A percentile compares a stretch with the other conserved stretches of the same genome.
These are phyloP conservation scores for Chrysemys picta DNA, from an alignment of 2,113 vertebrate species.

Conservation along the genomic window DNA sequence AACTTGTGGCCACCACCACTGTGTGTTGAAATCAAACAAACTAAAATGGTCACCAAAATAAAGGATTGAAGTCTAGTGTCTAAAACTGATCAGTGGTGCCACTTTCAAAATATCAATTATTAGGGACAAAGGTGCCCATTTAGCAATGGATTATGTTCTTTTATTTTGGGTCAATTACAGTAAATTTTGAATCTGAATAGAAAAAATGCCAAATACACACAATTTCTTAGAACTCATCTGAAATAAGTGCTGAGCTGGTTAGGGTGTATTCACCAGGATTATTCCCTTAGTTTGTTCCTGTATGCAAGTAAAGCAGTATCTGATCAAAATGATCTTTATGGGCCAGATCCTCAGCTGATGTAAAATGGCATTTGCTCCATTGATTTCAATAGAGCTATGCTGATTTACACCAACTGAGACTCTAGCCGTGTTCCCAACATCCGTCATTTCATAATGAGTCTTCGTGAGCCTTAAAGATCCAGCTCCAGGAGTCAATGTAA, in stretches of 20 bases:
- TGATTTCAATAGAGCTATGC: background rate
- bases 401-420: conserved; percentile 36
- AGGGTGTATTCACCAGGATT: conserved; percentile 33
- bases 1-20: background rate
- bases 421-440: background rate
- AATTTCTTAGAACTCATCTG: conserved; percentile 16
- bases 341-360: background rate
- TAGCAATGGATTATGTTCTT: background rate
- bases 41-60: background rate
- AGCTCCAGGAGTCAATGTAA: background rate
- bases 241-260: background rate
- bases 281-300: conserved; percentile 48
- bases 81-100: background rate
- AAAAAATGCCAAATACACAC: background rate
- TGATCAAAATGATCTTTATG: conserved; percentile 5
- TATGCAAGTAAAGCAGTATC: conserved; percentile 21
- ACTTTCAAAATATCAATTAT: background rate
- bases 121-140: background rate
- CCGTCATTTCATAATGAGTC: conserved; percentile 30
- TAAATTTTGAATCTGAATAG: conserved; percentile 14
- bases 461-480: conserved; percentile 5
- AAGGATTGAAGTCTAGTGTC: background rate
- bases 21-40: background rate
- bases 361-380: background rate
- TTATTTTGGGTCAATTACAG: background rate